Percentiles rank a stretch among this genome's conserved stretches.
These are phyloP conservation scores for Tautogolabrus adspersus DNA, from an alignment of 2,113 vertebrate species.

Conservation along the genomic window DNA sequence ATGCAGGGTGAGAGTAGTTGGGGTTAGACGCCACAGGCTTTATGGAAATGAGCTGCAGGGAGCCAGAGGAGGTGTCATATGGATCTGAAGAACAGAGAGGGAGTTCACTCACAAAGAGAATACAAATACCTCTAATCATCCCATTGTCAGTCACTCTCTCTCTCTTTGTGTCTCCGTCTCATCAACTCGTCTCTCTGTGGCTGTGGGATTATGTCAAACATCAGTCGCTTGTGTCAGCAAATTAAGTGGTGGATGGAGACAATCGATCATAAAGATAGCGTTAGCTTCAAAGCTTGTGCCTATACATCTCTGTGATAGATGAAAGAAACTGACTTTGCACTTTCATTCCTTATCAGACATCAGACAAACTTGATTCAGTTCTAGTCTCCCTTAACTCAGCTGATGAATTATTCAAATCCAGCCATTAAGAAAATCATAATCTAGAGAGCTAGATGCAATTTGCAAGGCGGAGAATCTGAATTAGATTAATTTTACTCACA, in stretches of 20 bases:
- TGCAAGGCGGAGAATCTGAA: conserved; percentile 33
- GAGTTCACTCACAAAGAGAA: conserved; percentile 61
- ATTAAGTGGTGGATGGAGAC: conserved; percentile 46
- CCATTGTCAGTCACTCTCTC: conserved; percentile 41
- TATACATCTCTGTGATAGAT: conserved; percentile 61
- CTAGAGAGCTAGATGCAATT: conserved; percentile 28
- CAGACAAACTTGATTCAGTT: conserved; percentile 55
- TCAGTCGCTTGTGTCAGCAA: conserved; percentile 71
- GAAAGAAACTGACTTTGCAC: conserved; percentile 59
- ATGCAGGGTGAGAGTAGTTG: conserved; percentile 85
- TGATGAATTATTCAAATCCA: conserved; percentile 71
- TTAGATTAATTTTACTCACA: conserved; percentile 44
- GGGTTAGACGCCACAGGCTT: conserved; percentile 88
- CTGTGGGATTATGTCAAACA: conserved; percentile 82
- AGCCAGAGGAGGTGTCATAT: conserved; percentile 95
- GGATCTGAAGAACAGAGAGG: conserved; percentile 83
- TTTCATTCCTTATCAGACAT: conserved; percentile 53
- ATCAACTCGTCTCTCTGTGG: conserved; percentile 10
- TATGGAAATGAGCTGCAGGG: conserved; percentile 94
- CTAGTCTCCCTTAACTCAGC: conserved; percentile 48
- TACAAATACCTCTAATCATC: conserved; percentile 60
- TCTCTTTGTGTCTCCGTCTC: conserved; percentile 5
- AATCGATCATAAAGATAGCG: conserved; percentile 60
- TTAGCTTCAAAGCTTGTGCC: conserved; percentile 37
- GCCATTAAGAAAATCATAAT: conserved; percentile 59